Percentiles rank a stretch among this genome's conserved stretches.
These are phyloP conservation scores for Myxocyprinus asiaticus DNA, from an alignment of 2,113 vertebrate genomes.

Conservation along the genomic window DNA sequence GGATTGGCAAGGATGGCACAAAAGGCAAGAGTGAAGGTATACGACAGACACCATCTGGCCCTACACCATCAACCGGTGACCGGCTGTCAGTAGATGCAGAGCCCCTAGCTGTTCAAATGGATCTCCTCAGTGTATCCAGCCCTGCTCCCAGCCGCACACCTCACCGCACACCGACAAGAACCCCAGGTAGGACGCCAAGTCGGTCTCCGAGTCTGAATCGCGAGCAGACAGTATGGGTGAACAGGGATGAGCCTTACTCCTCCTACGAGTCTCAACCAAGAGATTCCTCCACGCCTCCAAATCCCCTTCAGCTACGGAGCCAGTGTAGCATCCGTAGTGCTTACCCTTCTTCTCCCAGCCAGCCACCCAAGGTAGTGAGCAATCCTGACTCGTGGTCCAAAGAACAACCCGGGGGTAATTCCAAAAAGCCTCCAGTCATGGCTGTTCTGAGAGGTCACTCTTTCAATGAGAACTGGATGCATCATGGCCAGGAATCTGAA, in stretches of 20 bases:
- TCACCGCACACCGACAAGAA: conserved; percentile 74
- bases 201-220: conserved; percentile 88
- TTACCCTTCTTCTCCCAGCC: conserved; percentile 78
- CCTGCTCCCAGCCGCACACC: conserved; percentile 73
- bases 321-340: conserved; percentile 92
- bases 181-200: conserved; percentile 74
- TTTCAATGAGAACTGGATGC: conserved; percentile 86
- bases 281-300: conserved; percentile 75
- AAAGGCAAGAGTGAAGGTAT: conserved; percentile 62
- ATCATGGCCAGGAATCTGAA: conserved; percentile 79
- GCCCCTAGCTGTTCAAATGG: conserved; percentile 92
- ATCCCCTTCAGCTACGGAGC: conserved; percentile 87
- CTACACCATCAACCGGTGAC: conserved; percentile 78
- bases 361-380: conserved; percentile 71
- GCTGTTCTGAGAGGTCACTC: conserved; percentile 88
- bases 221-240: conserved; percentile 87
- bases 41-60: conserved; percentile 60
- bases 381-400: conserved; percentile 70
- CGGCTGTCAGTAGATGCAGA: conserved; percentile 90
- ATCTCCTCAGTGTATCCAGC: conserved; percentile 89
- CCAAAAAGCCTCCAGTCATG: conserved; percentile 80
- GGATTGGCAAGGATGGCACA: conserved; percentile 77
- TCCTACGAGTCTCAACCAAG: conserved; percentile 80
- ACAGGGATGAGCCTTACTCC: conserved; percentile 89
- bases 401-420: conserved; percentile 83